Base-by-base conservation (phyloP, 2,113 vertebrate species). In the Rana temporaria region DNA sequence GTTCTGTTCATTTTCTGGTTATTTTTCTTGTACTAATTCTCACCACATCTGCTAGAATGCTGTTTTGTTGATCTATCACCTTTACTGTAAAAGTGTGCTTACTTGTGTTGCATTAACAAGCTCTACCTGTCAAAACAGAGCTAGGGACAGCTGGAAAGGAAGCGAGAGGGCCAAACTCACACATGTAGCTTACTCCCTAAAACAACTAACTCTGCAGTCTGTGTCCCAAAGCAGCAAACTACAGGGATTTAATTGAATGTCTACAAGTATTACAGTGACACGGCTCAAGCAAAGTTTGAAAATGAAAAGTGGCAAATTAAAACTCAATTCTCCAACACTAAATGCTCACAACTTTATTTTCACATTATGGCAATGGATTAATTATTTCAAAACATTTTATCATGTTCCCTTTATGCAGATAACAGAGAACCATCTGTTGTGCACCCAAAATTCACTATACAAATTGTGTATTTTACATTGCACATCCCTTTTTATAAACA, bases 391-490 rank as follows among this genome's bases (percentile, higher is more conserved):
- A 74, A 32, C 18, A 14, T 24, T 63, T 75, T 71, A 42, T 22
- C 22, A 71, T 48, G n/a, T 48, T 9, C 12, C 78, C 60, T 52
- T 42, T 6, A 70, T 38, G 24, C 60, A 42, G 66, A 81, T 69
- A 59, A 53, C 34, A 24, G 52, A 70, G 59, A 62, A 59, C 56
- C 62, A 67, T 69, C 78, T 80, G 34, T 24, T 83, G 42, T 32
- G 18, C 56, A n/a, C 56, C 1, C 2, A 2, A 0, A 76, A 76
- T 84, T 84, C 70, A 19, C 77, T 70, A 48, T 76, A 1, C 4
- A 78, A 16, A 83, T 77, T 85, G 67, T 55, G 38, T 72, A 52
- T 81, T 32, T 72, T 83, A 38, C 4, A 66, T 57, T 34, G 22
- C 64, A 78, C 67, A 78, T 72, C 38, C 62, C 69, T 19, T 77